Conservation (phyloP, 1,140 invertebrate genomes). For the Zophobas atratus region DNA sequence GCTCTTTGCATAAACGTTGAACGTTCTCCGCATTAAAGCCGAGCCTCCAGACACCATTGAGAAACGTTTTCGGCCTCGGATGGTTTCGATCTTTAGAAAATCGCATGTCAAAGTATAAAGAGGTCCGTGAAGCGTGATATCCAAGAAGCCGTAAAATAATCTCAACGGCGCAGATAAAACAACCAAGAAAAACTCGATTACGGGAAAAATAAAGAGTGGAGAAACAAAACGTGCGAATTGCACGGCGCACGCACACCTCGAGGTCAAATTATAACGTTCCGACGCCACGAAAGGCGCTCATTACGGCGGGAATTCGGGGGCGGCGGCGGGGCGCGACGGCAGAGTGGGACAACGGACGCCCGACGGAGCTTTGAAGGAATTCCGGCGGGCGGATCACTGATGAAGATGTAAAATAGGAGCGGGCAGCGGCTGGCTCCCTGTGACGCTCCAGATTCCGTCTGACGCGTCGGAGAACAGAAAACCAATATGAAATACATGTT, state of each 20-base stretch:
- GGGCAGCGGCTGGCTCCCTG: too few species aligned
- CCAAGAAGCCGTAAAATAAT: constrained; percentile 40
- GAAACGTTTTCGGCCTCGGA: constrained; percentile 16
- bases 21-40: background rate
- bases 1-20: constrained; percentile 23
- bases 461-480: too few species aligned
- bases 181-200: constrained; percentile 36
- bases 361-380: too few species aligned
- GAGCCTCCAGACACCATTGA: background rate
- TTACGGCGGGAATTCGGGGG: constrained; percentile 16
- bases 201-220: constrained; percentile 30
- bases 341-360: too few species aligned
- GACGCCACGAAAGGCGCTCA: constrained; percentile 37
- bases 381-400: too few species aligned
- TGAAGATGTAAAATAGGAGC: too few species aligned
- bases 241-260: constrained; percentile 2
- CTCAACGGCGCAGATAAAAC: constrained; percentile 30
- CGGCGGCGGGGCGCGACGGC: background rate
- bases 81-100: constrained; percentile 33
- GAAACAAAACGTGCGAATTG: constrained; percentile 33
- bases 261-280: constrained; percentile 19
- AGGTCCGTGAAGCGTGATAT: constrained; percentile 41
- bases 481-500: too few species aligned
- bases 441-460: too few species aligned
- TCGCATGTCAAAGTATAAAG: constrained; percentile 43